Base-by-base conservation (phyloP, 1,140 invertebrate species). In the Chrysoperla carnea region DNA sequence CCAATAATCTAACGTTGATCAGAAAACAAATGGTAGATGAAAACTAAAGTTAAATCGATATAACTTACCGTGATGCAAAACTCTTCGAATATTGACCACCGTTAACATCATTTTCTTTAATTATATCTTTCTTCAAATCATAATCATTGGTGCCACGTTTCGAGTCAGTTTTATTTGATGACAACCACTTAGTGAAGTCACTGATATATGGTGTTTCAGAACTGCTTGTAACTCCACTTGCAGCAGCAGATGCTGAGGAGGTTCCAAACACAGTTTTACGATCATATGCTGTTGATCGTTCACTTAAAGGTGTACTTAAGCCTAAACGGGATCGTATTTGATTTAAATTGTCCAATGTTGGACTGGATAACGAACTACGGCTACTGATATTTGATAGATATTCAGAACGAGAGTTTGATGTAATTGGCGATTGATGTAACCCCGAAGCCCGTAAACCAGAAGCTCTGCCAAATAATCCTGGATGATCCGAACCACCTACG, bases 151-250 rank as follows among this genome's bases (percentile, higher is more conserved):
- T 7, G 37, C 43, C 4, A 13, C 38, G 9, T 36, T 17, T 31
- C 35, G n/a, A 4, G 43, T 31, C 7, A 39, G 1, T 6, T 36
- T 44, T 47, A 60, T 14, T 55, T 41, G 36, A 53, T 48, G 75
- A 73, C 17, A 79, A 55, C 44, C 69, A 65, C 37, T 68, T 58
- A 3, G 75, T 76, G 46, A 78, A 79, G 49, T 73, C 76, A 46
- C 73, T 76, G 48, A 78, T 58, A 53, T 72, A 79, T 35, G 76
- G 76, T 46, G 72, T 75, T 53, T 77, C 71, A 37, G 62, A 60
- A 49, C 48, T 52, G 5, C 15, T 15, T 11, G 15, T 13, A 29
- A 12, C 23, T 33, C 40, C 11, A 11, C 38, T 11, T 37, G 37
- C n/a, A 31, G 40, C 44, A n/a, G 42, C 48, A 7, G 28, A n/a